A percentile compares a stretch with the other conserved stretches of the same genome.
Evolutionary conservation across 2,113 vertebrate genomes (phyloP).

Genomic region (Callithrix jacchus): DNA sequence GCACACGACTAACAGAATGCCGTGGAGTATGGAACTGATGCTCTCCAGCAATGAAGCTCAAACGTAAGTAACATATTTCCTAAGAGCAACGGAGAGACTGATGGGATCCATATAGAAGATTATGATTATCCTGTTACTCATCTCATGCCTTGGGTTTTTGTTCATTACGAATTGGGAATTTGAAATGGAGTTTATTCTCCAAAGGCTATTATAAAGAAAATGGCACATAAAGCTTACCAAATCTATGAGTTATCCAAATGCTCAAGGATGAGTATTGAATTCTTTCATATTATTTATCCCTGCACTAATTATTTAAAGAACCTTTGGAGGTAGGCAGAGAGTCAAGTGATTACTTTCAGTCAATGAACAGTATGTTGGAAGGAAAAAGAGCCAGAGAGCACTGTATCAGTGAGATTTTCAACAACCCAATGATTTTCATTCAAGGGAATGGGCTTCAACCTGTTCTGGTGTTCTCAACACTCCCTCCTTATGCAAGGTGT

Average conservation of each 20-base stretch:
- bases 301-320: slow-evolving; percentile 34
- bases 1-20: neutral
- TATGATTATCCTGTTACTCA: neutral
- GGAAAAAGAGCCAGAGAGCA: slow-evolving; percentile 80
- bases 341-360: slow-evolving; percentile 71
- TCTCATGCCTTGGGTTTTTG: neutral
- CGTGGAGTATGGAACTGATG: neutral
- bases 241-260: slow-evolving; percentile 8
- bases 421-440: slow-evolving; percentile 80
- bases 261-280: neutral
- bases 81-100: neutral
- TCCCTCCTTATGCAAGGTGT: slow-evolving; percentile 75
- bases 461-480: slow-evolving; percentile 73
- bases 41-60: neutral
- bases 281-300: neutral
- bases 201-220: slow-evolving; percentile 6
- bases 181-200: neutral
- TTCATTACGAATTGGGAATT: slow-evolving; percentile 22
- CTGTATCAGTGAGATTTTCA: slow-evolving; percentile 79
- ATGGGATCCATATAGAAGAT: neutral
- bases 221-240: neutral
- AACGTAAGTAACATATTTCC: neutral
- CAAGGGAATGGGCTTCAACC: slow-evolving; percentile 77
- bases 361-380: slow-evolving; percentile 75
- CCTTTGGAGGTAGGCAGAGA: slow-evolving; percentile 68